Base-by-base conservation (phyloP, 2,113 vertebrate genomes). In the Monopterus albus region DNA sequence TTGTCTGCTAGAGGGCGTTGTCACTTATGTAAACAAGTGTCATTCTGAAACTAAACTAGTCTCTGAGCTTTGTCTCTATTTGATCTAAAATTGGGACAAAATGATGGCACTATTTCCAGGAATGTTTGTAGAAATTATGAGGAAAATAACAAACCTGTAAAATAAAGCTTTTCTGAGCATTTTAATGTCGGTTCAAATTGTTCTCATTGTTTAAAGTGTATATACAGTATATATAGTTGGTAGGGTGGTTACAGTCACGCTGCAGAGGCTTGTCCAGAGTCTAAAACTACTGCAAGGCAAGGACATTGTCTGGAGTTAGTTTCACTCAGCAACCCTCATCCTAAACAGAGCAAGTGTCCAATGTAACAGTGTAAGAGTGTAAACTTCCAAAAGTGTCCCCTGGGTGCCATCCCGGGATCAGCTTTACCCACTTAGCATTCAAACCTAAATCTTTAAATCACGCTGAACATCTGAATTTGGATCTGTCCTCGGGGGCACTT, bases 391-490 rank as follows among this genome's bases (percentile, higher is more conserved):
- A 89, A 61, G 72, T 70, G 78, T 84, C 88, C 88, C 87, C 26
- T 50, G 85, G 64, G 84, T 45, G 63, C 70, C 28, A 29, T 62
- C 65, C 78, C 69, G 10, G 83, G 78, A 84, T 88, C 72, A 51
- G 74, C 59, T 85, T 72, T 43, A 65, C 71, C 78, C 81, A 72
- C 62, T 88, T 88, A 74, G 61, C 75, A 84, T 88, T 85, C 82
- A 39, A 62, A 72, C 61, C 29, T 50, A 81, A 81, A 87, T 64
- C 58, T 45, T 82, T 85, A 84, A 89, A 85, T 88, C 87, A 85
- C 72, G 28, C 67, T 18, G 60, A 84, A 85, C 86, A 88, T 80
- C 82, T 87, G 88, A 89, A 78, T 84, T 75, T 75, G 83, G 79
- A 84, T 82, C 70, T 61, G 71, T 86, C 81, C 83, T 82, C 84